These are phyloP conservation scores for Hypercompe scribonia DNA, from an alignment of 2,888 invertebrate genomes.

Conservation along the genomic window DNA sequence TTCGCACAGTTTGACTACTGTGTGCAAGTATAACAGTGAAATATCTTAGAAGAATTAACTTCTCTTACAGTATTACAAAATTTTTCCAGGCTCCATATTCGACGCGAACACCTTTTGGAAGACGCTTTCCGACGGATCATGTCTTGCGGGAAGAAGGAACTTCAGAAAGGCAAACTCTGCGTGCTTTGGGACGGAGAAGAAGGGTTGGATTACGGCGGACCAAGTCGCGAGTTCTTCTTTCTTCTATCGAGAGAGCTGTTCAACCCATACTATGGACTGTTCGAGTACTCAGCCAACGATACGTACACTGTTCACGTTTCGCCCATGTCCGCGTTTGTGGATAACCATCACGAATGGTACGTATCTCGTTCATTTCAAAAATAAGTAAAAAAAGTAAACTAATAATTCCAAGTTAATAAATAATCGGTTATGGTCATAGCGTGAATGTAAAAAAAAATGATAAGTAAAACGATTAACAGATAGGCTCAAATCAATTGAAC, in stretches of 20 bases:
- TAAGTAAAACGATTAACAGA: neutral
- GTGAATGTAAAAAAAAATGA: neutral
- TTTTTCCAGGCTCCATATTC: conserved; percentile 92
- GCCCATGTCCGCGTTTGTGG: conserved; percentile 98
- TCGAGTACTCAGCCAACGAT: conserved; percentile 99
- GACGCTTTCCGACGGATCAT: conserved; percentile 99
- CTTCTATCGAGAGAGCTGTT: conserved; percentile 98
- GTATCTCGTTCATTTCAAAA: conserved; percentile 49
- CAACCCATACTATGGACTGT: conserved; percentile 99
- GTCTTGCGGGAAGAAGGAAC: conserved; percentile 97
- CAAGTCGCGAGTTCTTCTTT: conserved; percentile 99
- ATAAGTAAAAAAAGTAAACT: neutral
- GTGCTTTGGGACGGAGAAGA: conserved; percentile 98
- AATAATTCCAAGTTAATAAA: neutral
- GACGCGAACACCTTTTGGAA: conserved; percentile 96
- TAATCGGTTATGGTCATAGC: neutral
- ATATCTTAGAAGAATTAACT: neutral
- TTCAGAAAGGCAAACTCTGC: conserved; percentile 97
- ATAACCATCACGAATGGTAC: conserved; percentile 98
- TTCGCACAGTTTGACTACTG: neutral
- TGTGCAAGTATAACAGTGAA: neutral
- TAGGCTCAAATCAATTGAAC: neutral
- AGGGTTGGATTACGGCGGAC: conserved; percentile 99
- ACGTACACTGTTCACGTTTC: conserved; percentile 98
- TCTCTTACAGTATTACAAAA: neutral